phyloP scores from a whole-genome alignment of 2,888 invertebrate species.

The Synergus itoensis region DNA sequence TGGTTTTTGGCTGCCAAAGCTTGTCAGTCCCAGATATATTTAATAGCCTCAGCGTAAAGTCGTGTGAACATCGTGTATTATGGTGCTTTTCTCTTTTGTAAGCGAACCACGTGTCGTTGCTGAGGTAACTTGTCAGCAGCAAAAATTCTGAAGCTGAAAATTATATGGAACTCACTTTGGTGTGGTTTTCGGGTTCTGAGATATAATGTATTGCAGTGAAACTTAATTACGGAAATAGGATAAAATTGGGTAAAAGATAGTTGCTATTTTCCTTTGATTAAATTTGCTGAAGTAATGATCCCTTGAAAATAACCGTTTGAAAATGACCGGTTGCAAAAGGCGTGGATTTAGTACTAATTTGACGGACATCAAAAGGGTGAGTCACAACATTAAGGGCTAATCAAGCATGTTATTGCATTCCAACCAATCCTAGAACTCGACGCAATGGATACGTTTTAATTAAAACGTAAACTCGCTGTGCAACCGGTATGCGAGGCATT shows the following conservation, averaged over 20 bases:
- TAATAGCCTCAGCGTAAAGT: conserved; percentile 42
- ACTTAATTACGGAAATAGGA: no score
- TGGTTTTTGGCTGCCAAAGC: conserved; percentile 46
- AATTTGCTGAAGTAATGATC: background rate
- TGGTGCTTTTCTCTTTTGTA: conserved; percentile 42
- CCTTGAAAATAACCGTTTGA: no score
- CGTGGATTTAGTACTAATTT: background rate
- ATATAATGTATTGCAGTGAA: background rate
- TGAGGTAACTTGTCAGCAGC: background rate
- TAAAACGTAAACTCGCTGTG: conserved; percentile 8
- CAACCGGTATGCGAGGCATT: conserved; percentile 23
- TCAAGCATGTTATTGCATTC: conserved; percentile 39
- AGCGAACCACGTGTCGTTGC: conserved; percentile 43
- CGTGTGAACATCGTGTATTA: conserved; percentile 1
- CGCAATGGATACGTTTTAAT: conserved; percentile 36
- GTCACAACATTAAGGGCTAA: conserved; percentile 31
- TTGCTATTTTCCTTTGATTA: background rate
- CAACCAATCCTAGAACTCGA: conserved; percentile 19
- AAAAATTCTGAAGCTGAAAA: background rate
- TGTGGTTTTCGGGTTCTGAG: background rate
- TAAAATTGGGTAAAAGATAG: no score
- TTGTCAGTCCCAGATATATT: conserved; percentile 50
- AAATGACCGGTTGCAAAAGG: background rate
- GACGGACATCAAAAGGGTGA: conserved; percentile 23
- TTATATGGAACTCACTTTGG: background rate